These are phyloP conservation scores for Brachionus calyciflorus DNA, from an alignment of 1,140 invertebrate genomes.

Conservation along the genomic window DNA sequence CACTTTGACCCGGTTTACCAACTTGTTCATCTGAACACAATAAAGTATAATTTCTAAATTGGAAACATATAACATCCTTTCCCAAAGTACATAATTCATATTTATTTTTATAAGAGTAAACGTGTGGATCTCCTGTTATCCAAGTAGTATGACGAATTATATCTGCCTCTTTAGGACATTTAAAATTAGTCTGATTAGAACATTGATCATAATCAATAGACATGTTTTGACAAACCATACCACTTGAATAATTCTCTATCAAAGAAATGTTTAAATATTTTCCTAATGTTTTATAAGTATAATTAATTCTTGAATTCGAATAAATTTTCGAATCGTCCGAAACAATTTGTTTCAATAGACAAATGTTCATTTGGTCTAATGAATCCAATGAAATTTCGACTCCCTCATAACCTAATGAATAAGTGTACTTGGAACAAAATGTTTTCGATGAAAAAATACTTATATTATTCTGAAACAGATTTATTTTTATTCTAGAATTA, in stretches of 20 bases:
- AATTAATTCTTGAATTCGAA: not conserved
- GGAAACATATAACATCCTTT: not conserved
- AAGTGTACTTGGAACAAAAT: constrained; percentile 7
- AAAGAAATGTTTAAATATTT: too few species aligned
- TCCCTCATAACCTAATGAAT: not conserved
- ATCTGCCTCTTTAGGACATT: not conserved
- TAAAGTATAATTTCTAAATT: not conserved
- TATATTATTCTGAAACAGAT: not conserved
- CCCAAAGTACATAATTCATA: constrained; percentile 4
- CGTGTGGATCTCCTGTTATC: constrained; percentile 28
- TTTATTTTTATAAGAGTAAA: constrained; percentile 1
- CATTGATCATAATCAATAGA: not conserved
- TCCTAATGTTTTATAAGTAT: too few species aligned
- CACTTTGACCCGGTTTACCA: not conserved
- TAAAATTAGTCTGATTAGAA: not conserved
- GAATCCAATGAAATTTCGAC: not conserved
- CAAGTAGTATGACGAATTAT: not conserved
- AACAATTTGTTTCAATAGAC: not conserved
- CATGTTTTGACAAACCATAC: too few species aligned
- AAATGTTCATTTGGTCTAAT: not conserved
- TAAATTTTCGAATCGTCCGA: not conserved
- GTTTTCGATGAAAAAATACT: not conserved
- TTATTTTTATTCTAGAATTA: not conserved
- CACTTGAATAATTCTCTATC: too few species aligned
- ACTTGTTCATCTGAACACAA: not conserved